Evolutionary conservation across 2,113 vertebrate species (phyloP).

Genomic region (human): DNA sequence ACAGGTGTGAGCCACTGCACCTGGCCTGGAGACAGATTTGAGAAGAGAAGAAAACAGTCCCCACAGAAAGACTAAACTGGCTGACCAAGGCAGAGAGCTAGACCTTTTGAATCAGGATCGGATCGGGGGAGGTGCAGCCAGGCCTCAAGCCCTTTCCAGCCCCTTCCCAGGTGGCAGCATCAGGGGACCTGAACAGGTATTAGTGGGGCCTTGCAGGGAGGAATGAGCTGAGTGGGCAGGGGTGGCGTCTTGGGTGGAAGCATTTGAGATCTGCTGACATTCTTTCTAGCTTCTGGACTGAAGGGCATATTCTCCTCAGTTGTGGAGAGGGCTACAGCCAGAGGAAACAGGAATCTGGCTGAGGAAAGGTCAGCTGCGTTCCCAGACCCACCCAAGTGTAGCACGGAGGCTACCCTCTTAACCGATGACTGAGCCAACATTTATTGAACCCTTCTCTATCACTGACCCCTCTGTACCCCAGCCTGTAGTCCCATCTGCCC

Average conservation of each 20-base stretch:
- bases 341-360: neutral
- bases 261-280: neutral
- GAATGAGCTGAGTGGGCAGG: neutral
- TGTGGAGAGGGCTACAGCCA: neutral
- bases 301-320: neutral
- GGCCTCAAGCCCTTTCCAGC: neutral
- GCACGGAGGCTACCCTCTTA: neutral
- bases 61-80: neutral
- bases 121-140: too few relatives aligned
- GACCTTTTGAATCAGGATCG: neutral
- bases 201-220: neutral
- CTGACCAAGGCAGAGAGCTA: neutral
- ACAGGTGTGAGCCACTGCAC: too few relatives aligned
- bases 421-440: neutral
- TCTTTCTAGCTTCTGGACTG: neutral
- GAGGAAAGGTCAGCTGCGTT: neutral
- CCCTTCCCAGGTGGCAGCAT: neutral
- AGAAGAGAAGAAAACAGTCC: neutral
- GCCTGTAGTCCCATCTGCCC: neutral
- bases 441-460: neutral
- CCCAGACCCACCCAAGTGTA: neutral
- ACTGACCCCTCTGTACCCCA: neutral
- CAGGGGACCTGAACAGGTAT: neutral
- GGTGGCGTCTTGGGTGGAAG: neutral
- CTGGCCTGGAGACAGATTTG: too few relatives aligned